Evolutionary conservation across 2,797 vertebrate species (phyloP), one percentile per base, ranked within the genome.

Genomic region (Mormyrops attenuatus): DNA sequence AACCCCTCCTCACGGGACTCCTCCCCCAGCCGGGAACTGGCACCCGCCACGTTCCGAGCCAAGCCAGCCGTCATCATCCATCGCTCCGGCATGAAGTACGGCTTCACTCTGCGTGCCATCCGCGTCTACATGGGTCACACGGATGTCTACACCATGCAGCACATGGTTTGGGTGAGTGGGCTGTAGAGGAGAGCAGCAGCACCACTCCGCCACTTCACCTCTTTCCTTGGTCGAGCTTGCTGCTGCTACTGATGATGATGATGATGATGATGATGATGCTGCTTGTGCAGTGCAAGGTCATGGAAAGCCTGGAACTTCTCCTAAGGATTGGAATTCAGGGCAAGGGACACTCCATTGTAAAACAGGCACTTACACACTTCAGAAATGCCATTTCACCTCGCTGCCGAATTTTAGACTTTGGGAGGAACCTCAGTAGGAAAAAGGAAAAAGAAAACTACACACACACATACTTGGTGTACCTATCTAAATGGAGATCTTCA

Each of bases 1-100:
- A 98, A 98, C 92, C 98, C 98, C 0, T 99, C 98, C 2, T 99
- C 98, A 5, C 96, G 98, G 89, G 98, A 99, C 95, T 99, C 98
- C 2, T 99, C 98, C 41, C 98, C 98, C 85, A 99, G 97, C 94
- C 95, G 98, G 0, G 98, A 99, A 93, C 96, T 97, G 91, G 97
- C 97, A 87, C 98, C 97, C 30, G 97, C 97, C 47, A 93, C 98
- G 0, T 93, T 92, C 94, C 96, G 92, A 91, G 87, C 94, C 57
- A 97, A 97, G 91, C 97, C 98, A 4, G 96, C 98, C 93, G 97
- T 98, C 91, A 88, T 97, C 91, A 99, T 99, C 93, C 97, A 98
- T 94, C 92, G 97, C 89, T 97, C 96, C 2, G 98, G 98, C 15
- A 99, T 99, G 95, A 99, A 99, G 94, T 99, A 98, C 0, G 98